Conservation (phyloP, 1,140 invertebrate genomes). For the Dreissena polymorpha region DNA sequence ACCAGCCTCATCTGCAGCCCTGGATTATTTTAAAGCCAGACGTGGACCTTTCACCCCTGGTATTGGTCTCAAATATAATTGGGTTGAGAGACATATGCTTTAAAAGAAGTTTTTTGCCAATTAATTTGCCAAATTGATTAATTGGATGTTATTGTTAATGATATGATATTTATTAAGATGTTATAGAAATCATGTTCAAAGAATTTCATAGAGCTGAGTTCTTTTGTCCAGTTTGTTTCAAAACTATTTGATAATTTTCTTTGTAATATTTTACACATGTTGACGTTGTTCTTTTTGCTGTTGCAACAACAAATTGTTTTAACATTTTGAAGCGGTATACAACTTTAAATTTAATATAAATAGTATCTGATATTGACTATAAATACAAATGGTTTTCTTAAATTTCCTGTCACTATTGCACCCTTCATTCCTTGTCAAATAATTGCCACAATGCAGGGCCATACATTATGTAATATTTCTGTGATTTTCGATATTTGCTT, state of each 20-base stretch:
- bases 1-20: conserved; percentile 36
- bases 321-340: no score
- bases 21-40: conserved; percentile 69
- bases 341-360: not conserved
- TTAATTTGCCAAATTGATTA: not conserved
- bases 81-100: not conserved
- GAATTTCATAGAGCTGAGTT: not conserved
- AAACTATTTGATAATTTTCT: not conserved
- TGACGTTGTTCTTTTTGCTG: no score
- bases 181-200: not conserved
- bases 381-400: not conserved
- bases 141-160: not conserved
- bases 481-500: conserved; percentile 21
- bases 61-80: conserved; percentile 33
- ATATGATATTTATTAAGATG: not conserved
- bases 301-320: no score
- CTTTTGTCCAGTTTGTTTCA: not conserved
- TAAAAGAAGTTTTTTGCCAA: not conserved
- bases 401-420: not conserved
- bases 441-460: not conserved
- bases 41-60: conserved; percentile 74
- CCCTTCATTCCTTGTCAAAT: not conserved
- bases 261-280: not conserved
- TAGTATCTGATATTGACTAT: not conserved
- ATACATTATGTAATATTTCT: not conserved